A percentile compares a stretch with the other conserved stretches of the same genome.
These are phyloP conservation scores for Camponotus floridanus DNA, from an alignment of 1,140 invertebrate species.

Conservation along the genomic window DNA sequence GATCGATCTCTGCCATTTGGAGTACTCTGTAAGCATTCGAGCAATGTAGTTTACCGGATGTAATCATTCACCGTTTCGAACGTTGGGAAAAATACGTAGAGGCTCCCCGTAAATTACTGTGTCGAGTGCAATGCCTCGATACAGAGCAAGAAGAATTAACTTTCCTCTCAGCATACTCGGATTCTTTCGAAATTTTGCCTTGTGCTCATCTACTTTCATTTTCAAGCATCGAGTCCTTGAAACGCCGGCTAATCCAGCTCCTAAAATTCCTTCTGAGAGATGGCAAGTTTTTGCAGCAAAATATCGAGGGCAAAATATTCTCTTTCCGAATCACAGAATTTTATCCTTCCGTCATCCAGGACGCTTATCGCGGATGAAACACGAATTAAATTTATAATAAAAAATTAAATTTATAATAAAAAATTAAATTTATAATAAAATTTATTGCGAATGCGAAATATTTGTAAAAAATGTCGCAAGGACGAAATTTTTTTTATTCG, in stretches of 20 bases:
- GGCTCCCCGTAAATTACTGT: slow-evolving; percentile 57
- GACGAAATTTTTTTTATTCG: not conserved
- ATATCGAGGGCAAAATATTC: not conserved
- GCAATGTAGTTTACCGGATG: slow-evolving; percentile 54
- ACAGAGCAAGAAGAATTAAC: slow-evolving; percentile 36
- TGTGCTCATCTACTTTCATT: not conserved
- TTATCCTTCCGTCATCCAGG: too few relatives aligned
- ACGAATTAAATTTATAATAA: not conserved
- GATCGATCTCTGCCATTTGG: slow-evolving; percentile 55
- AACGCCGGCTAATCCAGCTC: not conserved
- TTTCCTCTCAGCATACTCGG: slow-evolving; percentile 27
- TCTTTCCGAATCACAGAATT: not conserved
- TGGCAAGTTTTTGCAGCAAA: not conserved
- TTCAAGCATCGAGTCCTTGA: not conserved
- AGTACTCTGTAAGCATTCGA: slow-evolving; percentile 59
- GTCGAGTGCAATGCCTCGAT: slow-evolving; percentile 46
- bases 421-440: too few relatives aligned
- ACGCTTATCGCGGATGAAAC: not conserved
- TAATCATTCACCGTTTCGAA: slow-evolving; percentile 60
- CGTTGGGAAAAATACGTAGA: slow-evolving; percentile 53
- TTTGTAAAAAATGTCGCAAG: not conserved
- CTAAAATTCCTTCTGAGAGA: not conserved
- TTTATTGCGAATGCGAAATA: not conserved
- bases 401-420: too few relatives aligned
- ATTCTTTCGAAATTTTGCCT: slow-evolving; percentile 46